A percentile compares a stretch with the other conserved stretches of the same genome.
These are phyloP conservation scores for Sipha maydis DNA, from an alignment of 2,888 invertebrate species.

Conservation along the genomic window DNA sequence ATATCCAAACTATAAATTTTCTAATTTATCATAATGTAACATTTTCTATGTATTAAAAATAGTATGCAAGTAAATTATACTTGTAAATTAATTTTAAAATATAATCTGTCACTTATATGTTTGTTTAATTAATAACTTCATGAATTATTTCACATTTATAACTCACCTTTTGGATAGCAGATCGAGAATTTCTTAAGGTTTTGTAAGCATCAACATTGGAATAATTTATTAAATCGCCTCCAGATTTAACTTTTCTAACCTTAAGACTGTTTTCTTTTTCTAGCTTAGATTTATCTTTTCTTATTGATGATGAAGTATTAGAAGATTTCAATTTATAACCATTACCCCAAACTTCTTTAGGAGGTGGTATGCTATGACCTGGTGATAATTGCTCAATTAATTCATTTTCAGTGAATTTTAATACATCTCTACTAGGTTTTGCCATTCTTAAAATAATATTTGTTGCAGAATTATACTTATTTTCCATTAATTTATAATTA, in stretches of 20 bases:
- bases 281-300: conserved; percentile 26
- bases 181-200: conserved; percentile 38
- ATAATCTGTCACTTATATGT: neutral
- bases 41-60: no score
- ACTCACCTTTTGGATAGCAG: conserved; percentile 59
- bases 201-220: conserved; percentile 34
- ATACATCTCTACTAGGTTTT: conserved; percentile 55
- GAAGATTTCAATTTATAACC: conserved; percentile 43
- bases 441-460: conserved; percentile 54
- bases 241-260: conserved; percentile 59
- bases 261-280: conserved; percentile 37
- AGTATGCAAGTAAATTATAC: neutral
- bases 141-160: conserved; percentile 7
- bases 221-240: conserved; percentile 49
- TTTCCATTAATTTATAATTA: conserved; percentile 60
- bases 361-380: conserved; percentile 49
- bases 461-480: conserved; percentile 56
- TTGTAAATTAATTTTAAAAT: neutral
- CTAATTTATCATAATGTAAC: neutral
- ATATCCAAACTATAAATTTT: neutral
- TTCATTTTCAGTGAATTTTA: conserved; percentile 58
- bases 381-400: conserved; percentile 48
- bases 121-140: neutral
- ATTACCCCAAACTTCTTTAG: conserved; percentile 56
- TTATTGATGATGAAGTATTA: conserved; percentile 27